Conservation (phyloP, 2,113 vertebrate genomes). For the Lepisosteus oculatus region DNA sequence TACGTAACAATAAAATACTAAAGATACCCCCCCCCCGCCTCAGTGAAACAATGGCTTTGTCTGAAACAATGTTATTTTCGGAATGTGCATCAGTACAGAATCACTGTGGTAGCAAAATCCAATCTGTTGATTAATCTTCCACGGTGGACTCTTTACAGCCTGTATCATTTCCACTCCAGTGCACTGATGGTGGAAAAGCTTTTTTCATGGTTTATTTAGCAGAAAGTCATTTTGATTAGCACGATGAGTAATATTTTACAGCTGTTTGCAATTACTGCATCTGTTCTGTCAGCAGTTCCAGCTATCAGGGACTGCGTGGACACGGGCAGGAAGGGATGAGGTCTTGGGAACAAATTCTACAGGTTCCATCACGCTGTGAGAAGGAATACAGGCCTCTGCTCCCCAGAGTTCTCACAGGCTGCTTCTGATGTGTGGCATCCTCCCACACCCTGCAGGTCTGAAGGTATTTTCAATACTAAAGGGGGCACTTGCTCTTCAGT, state of each 20-base stretch:
- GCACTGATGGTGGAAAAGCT: slow-evolving; percentile 84
- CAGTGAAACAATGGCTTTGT: too few relatives aligned
- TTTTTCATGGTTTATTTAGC: slow-evolving; percentile 99
- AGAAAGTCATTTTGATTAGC: slow-evolving; percentile 95
- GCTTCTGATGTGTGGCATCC: not conserved
- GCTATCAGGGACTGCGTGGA: slow-evolving; percentile 67
- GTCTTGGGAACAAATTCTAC: slow-evolving; percentile 13
- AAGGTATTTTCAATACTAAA: not conserved
- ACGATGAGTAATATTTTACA: slow-evolving; percentile 88
- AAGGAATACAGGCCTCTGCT: not conserved
- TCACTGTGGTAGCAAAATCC: slow-evolving; percentile 63
- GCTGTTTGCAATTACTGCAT: slow-evolving; percentile 86
- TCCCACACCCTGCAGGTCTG: not conserved
- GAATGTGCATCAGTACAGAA: slow-evolving; percentile 55
- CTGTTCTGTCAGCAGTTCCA: slow-evolving; percentile 78
- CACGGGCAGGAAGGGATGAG: slow-evolving; percentile 34
- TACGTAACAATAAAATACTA: too few relatives aligned
- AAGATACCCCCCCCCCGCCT: too few relatives aligned
- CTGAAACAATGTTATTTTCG: slow-evolving; percentile 40
- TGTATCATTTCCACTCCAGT: slow-evolving; percentile 82
- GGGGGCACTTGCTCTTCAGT: too few relatives aligned
- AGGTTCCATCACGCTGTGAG: slow-evolving; percentile 3
- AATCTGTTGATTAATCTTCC: slow-evolving; percentile 85
- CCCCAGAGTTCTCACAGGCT: not conserved
- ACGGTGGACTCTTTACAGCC: slow-evolving; percentile 64